Percentiles rank a stretch among this genome's conserved stretches.
Conservation (phyloP, 2,888 invertebrate species). For the Cosmopolites sordidus region DNA sequence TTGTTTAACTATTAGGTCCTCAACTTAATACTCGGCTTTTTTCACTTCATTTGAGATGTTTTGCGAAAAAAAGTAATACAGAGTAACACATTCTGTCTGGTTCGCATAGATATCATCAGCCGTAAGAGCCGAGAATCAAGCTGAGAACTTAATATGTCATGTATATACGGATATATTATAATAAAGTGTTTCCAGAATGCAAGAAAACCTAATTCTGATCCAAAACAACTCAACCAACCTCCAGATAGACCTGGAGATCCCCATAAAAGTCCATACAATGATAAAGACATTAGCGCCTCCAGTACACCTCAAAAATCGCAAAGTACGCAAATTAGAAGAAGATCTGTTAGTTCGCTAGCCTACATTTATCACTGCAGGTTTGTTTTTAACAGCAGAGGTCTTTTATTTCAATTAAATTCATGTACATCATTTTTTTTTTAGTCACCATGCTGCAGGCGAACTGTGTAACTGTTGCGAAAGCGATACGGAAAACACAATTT, state of each 20-base stretch:
- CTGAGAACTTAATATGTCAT: too few relatives aligned
- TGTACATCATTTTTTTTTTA: constrained; percentile 24
- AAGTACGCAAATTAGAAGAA: constrained; percentile 44
- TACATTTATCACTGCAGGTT: constrained; percentile 48
- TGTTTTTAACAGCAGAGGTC: not conserved
- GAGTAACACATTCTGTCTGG: too few relatives aligned
- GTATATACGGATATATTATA: not conserved
- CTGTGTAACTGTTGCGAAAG: constrained; percentile 50
- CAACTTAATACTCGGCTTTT: too few relatives aligned
- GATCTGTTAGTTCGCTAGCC: constrained; percentile 49
- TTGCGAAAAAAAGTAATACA: too few relatives aligned
- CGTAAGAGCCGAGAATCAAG: too few relatives aligned
- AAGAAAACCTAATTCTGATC: constrained; percentile 23
- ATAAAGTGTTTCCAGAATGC: constrained; percentile 18
- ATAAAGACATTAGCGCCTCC: constrained; percentile 37
- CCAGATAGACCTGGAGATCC: constrained; percentile 28
- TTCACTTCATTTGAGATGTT: too few relatives aligned
- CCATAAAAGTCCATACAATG: constrained; percentile 31
- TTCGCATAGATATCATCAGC: too few relatives aligned
- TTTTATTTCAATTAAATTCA: not conserved
- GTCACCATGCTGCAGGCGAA: constrained; percentile 49
- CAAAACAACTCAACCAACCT: constrained; percentile 32
- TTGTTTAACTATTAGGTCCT: not conserved
- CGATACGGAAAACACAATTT: constrained; percentile 46
- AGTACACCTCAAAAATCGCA: constrained; percentile 50